phyloP scores from a whole-genome alignment of 2,888 invertebrate species.

The Brachyopa scutellaris region DNA sequence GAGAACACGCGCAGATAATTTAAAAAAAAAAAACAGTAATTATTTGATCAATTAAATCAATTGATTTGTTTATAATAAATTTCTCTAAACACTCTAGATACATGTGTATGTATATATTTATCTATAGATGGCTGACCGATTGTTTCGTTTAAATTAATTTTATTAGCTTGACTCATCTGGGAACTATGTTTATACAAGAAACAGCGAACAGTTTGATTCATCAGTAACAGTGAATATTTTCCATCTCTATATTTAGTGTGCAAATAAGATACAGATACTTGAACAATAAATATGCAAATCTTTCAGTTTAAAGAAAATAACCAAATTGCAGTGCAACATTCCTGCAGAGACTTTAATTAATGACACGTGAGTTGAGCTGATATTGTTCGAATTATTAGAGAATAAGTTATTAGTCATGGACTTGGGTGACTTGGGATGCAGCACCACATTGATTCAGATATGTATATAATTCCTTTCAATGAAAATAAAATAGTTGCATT shows the following conservation, averaged over 20 bases:
- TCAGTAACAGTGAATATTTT: background rate
- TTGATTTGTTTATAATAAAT: conserved; percentile 2
- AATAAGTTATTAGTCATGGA: too few species aligned
- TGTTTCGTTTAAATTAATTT: background rate
- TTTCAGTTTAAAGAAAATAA: background rate
- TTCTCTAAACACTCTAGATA: conserved; percentile 1
- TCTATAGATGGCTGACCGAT: too few species aligned
- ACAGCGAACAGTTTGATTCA: background rate
- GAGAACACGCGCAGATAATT: too few species aligned
- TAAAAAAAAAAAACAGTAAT: background rate
- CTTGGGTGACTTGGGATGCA: too few species aligned
- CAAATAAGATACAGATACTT: background rate
- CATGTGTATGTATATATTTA: too few species aligned
- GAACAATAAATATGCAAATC: background rate
- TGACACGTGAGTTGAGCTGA: too few species aligned
- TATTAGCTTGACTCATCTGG: conserved; percentile 7
- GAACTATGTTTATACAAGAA: background rate
- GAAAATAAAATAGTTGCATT: too few species aligned
- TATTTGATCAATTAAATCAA: conserved; percentile 5
- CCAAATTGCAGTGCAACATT: too few species aligned
- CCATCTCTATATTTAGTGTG: conserved; percentile 1
- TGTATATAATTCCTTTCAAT: too few species aligned
- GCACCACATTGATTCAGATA: too few species aligned
- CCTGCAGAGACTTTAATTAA: too few species aligned
- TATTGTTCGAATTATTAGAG: too few species aligned